phyloP scores from a whole-genome alignment of 2,113 vertebrate genomes.

The Brevimyrus niger region DNA sequence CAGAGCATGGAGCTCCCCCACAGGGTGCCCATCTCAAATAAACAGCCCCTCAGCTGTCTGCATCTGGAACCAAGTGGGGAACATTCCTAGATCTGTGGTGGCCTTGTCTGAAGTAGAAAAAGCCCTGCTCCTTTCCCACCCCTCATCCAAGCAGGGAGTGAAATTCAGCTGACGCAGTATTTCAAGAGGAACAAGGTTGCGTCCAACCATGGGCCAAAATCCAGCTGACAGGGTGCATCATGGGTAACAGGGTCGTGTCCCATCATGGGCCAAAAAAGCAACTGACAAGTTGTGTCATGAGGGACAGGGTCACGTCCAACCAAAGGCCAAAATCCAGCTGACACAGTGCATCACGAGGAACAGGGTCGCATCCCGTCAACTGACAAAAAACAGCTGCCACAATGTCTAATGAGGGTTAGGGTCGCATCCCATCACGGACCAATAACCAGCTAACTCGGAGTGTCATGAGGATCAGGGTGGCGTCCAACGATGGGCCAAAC shows the following conservation, averaged over 20 bases:
- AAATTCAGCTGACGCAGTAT: slow-evolving; percentile 19
- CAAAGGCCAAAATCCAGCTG: neutral
- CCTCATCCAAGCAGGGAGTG: slow-evolving; percentile 34
- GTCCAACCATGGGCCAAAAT: neutral
- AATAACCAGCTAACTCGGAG: neutral
- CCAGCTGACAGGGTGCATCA: neutral
- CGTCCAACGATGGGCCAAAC: neutral
- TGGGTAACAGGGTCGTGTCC: neutral
- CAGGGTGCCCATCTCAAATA: slow-evolving; percentile 47
- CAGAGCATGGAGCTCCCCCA: slow-evolving; percentile 38
- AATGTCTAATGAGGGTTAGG: neutral
- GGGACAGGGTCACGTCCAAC: neutral
- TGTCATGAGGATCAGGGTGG: neutral
- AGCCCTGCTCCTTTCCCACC: slow-evolving; percentile 6
- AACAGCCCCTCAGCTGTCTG: slow-evolving; percentile 44
- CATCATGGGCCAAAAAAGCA: neutral
- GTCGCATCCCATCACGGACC: neutral
- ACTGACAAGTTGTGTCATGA: neutral
- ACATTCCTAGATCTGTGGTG: slow-evolving; percentile 61
- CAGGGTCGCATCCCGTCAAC: neutral
- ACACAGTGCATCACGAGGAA: neutral
- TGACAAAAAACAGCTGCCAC: neutral
- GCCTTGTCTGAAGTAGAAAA: slow-evolving; percentile 60
- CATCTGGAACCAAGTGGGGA: slow-evolving; percentile 38
- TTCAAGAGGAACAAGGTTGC: neutral